Evolutionary conservation across 1,140 invertebrate species (phyloP).

Genomic region (Aphelenchoides fujianensis): DNA sequence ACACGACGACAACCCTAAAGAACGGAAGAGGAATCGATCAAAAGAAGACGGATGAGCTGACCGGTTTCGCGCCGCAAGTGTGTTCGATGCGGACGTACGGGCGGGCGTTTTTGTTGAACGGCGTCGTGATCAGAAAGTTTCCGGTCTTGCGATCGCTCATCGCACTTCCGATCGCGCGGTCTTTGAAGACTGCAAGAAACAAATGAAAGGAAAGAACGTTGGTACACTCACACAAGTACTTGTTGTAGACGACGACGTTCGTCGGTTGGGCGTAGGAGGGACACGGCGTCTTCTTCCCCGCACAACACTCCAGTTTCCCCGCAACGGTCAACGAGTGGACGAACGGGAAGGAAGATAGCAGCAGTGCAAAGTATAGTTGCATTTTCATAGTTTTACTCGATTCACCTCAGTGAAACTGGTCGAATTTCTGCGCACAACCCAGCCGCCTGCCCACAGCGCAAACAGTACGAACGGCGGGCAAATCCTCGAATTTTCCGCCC

Average conservation of each 20-base stretch:
- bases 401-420: no score
- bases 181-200: no score
- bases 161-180: neutral
- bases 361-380: no score
- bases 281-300: neutral
- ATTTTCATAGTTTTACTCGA: no score
- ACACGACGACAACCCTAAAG: neutral
- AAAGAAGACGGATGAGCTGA: neutral
- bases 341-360: no score
- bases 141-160: neutral
- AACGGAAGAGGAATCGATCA: neutral
- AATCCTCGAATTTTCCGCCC: no score
- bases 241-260: neutral
- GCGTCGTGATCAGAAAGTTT: neutral
- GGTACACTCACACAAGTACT: no score
- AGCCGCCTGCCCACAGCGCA: no score
- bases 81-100: neutral
- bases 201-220: no score
- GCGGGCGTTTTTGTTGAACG: neutral
- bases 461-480: no score
- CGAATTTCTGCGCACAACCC: no score
- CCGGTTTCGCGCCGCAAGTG: neutral
- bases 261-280: neutral
- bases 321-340: constrained; percentile 13
- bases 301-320: constrained; percentile 8